These are phyloP conservation scores for Enteromius viviparus DNA, from an alignment of 2,797 vertebrate species.

Conservation along the genomic window DNA sequence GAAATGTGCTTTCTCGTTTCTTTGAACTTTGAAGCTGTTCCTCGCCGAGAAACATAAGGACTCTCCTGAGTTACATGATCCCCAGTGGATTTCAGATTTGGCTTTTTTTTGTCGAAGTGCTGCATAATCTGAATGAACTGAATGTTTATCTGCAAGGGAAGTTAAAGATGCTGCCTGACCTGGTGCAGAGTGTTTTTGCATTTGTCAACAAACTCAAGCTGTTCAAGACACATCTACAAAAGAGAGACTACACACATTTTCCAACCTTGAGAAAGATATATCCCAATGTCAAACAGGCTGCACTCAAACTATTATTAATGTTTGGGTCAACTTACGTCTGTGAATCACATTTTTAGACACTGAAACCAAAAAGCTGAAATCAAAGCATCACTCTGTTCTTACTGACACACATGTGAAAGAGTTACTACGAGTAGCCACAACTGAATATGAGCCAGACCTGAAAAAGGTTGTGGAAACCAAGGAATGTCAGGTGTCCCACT, in stretches of 20 bases:
- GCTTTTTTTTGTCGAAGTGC: conserved; percentile 40
- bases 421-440: too few relatives aligned
- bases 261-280: background rate
- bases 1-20: conserved; percentile 14
- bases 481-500: too few relatives aligned
- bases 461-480: too few relatives aligned
- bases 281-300: too few relatives aligned
- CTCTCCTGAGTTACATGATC: conserved; percentile 38
- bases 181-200: conserved; percentile 32
- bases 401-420: too few relatives aligned
- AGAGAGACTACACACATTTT: conserved; percentile 13
- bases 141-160: conserved; percentile 26
- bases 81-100: conserved; percentile 29
- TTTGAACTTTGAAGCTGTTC: conserved; percentile 46
- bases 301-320: too few relatives aligned
- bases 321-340: too few relatives aligned
- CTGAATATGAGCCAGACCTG: too few relatives aligned
- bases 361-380: too few relatives aligned
- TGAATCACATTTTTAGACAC: too few relatives aligned
- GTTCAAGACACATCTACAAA: too few relatives aligned
- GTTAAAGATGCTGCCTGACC: conserved; percentile 40
- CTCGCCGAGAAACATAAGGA: conserved; percentile 36
- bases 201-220: conserved; percentile 32
- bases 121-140: background rate
- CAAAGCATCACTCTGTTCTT: too few relatives aligned